Evolutionary conservation across 2,113 vertebrate genomes (phyloP).

Genomic region (Meleagris gallopavo): DNA sequence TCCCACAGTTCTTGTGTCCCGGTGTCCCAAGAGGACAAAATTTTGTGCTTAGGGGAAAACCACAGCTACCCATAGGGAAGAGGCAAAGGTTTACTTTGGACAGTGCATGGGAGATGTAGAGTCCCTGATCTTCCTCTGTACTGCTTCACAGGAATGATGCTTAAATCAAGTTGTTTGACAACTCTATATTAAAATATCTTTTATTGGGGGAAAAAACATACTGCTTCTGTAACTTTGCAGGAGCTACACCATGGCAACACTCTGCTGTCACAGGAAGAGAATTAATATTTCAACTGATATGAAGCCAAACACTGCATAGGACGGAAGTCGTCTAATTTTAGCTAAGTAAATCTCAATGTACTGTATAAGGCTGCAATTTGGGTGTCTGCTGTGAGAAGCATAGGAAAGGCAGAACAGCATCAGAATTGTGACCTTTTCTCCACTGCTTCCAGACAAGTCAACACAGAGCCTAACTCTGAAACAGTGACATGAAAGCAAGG

Average conservation of each 20-base stretch:
- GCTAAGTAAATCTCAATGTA: background rate
- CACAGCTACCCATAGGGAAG: background rate
- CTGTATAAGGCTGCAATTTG: background rate
- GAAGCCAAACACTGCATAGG: background rate
- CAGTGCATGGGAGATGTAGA: accelerated
- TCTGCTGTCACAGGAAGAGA: background rate
- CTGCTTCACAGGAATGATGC: background rate
- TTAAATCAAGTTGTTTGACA: background rate
- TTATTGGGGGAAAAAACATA: accelerated
- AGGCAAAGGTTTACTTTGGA: background rate
- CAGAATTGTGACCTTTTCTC: background rate
- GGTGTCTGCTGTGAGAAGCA: background rate
- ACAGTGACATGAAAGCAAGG: background rate
- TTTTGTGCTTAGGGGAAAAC: background rate
- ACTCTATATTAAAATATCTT: background rate
- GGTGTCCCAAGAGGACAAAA: background rate
- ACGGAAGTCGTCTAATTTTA: background rate
- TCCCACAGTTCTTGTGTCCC: background rate
- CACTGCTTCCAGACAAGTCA: background rate
- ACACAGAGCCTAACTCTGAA: background rate
- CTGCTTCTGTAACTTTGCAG: background rate
- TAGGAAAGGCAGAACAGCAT: background rate
- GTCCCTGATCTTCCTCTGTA: background rate
- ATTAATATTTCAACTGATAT: background rate
- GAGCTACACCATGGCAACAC: background rate